phyloP scores from a whole-genome alignment of 2,113 vertebrate genomes.

The Shinisaurus crocodilurus region DNA sequence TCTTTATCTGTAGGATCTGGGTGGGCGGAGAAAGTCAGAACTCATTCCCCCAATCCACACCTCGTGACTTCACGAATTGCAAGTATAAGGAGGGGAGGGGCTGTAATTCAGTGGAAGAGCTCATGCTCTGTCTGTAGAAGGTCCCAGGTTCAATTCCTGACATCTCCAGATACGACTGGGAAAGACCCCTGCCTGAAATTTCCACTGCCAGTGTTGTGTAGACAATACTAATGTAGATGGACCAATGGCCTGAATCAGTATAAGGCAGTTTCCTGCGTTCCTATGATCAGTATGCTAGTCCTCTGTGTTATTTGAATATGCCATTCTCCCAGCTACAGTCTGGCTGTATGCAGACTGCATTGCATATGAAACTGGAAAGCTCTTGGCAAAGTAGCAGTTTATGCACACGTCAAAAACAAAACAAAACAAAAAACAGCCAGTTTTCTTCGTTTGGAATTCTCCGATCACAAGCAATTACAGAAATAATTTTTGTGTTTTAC shows the following conservation, averaged over 20 bases:
- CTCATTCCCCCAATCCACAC: not conserved
- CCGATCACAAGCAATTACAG: conserved; percentile 21
- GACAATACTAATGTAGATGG: too few relatives aligned
- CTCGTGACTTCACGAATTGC: too few relatives aligned
- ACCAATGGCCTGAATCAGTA: too few relatives aligned
- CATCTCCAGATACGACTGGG: too few relatives aligned
- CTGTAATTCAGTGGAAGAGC: too few relatives aligned
- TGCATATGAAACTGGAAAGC: not conserved
- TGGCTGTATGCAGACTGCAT: not conserved
- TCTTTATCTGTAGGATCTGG: not conserved
- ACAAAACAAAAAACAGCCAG: not conserved
- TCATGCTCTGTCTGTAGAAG: too few relatives aligned
- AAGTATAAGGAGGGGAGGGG: too few relatives aligned
- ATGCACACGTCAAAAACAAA: not conserved
- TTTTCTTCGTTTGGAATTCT: not conserved
- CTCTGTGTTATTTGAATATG: not conserved
- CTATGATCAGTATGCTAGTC: not conserved
- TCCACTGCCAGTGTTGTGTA: too few relatives aligned
- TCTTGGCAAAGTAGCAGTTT: not conserved
- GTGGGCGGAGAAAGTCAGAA: not conserved
- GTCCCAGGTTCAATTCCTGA: too few relatives aligned
- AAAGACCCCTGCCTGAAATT: too few relatives aligned
- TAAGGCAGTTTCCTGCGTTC: too few relatives aligned
- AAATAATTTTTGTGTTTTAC: conserved; percentile 59
- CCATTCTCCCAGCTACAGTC: not conserved